Base-by-base conservation (phyloP, 2,113 vertebrate species). In the Cynoglossus semilaevis region DNA sequence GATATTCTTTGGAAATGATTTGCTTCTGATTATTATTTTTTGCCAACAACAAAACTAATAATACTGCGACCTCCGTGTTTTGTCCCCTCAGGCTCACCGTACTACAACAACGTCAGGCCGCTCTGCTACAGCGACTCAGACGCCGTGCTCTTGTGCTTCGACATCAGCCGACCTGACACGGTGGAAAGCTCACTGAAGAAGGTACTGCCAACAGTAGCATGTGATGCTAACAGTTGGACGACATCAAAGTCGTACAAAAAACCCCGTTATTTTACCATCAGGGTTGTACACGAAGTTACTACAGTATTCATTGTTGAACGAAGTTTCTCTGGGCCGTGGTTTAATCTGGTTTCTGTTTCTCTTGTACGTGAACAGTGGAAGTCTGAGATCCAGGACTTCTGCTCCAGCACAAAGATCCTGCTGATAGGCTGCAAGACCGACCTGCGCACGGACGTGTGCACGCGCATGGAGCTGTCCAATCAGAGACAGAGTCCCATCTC, bases 61-160 rank as follows among this genome's bases (percentile, higher is more conserved):
- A 19, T 19, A 37, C 14, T 16, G 19, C 29, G 4, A 10, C 37
- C 7, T 49, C 18, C 47, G 15, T 73, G 9, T 52, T 52, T 10
- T 63, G 19, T 66, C 34, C n/a, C 17, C 62, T 10, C 51, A 97
- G 95, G 96, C 9, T 98, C 95, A 47, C 96, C 95, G 0, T 98
- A 98, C 83, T 98, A 97, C 0, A 94, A 98, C 88, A 98, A 98
- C 0, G 96, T 98, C 57, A 90, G 96, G 13, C 96, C 96, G 2
- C 93, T 98, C 7, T 98, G 95, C 92, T 98, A 98, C 88, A 98
- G 95, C 0, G 96, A 97, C 80, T 96, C 95, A 0, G 96, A 98
- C 0, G 95, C 95, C 0, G 94, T 97, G 13, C 88, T 98, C 66
- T 85, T 98, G 2, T 98, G 96, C 82, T 96, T 97, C 1, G 96